A percentile compares a stretch with the other conserved stretches of the same genome.
phyloP scores from a whole-genome alignment of 2,888 invertebrate species.

The Spodoptera exigua region DNA sequence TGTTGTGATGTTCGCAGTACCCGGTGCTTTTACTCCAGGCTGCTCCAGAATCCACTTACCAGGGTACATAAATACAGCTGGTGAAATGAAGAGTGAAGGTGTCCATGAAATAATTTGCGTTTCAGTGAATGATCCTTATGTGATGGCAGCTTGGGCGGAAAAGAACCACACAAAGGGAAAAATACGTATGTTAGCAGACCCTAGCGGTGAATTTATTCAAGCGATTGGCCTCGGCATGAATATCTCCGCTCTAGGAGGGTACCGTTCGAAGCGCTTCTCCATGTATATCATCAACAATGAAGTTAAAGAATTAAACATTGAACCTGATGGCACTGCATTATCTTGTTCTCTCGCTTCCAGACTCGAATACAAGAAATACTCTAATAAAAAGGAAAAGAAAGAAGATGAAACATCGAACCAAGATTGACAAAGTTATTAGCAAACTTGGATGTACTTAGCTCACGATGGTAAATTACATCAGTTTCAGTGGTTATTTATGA shows the following conservation, averaged over 20 bases:
- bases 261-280: slow-evolving; percentile 31
- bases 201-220: slow-evolving; percentile 17
- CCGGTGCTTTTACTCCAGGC: slow-evolving; percentile 98
- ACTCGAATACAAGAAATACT: slow-evolving; percentile 11
- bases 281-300: slow-evolving; percentile 23
- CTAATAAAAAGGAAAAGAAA: neutral
- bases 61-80: slow-evolving; percentile 93
- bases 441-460: too few species aligned
- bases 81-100: slow-evolving; percentile 93
- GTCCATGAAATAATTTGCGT: slow-evolving; percentile 95
- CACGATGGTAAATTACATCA: too few species aligned
- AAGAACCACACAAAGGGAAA: slow-evolving; percentile 94
- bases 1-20: slow-evolving; percentile 96
- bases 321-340: slow-evolving; percentile 30
- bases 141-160: slow-evolving; percentile 97
- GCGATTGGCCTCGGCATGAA: slow-evolving; percentile 35
- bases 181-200: slow-evolving; percentile 75
- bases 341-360: slow-evolving; percentile 11
- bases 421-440: neutral
- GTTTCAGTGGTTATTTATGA: too few species aligned
- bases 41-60: slow-evolving; percentile 97
- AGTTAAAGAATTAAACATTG: slow-evolving; percentile 12
- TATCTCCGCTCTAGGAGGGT: slow-evolving; percentile 14
- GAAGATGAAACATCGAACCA: neutral
- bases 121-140: slow-evolving; percentile 98